Evolutionary conservation across 1,140 invertebrate genomes (phyloP).

Genomic region (Cryptotermes secundus): DNA sequence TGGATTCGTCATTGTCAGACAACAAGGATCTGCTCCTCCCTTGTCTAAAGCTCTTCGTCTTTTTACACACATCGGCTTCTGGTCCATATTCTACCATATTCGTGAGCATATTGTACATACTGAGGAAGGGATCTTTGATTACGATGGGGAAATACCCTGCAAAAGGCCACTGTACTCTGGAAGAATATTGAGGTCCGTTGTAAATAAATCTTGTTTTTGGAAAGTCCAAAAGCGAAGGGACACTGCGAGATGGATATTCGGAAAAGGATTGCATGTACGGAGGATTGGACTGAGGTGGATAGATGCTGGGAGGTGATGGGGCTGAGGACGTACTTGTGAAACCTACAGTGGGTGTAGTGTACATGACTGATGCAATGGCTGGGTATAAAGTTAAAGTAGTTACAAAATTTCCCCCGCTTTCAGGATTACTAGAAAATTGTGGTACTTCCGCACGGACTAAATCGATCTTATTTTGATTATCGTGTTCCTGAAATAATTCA

Average conservation of each 20-base stretch:
- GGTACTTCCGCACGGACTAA: background rate
- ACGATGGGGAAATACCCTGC: conserved; percentile 52
- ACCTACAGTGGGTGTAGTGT: background rate
- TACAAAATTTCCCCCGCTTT: background rate
- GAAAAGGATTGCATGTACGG: background rate
- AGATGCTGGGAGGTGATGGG: background rate
- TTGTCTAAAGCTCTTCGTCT: conserved; percentile 28
- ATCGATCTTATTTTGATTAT: background rate
- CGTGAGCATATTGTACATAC: conserved; percentile 51
- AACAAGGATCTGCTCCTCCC: background rate
- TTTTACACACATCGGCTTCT: conserved; percentile 51
- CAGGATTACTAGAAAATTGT: background rate
- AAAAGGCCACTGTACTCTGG: conserved; percentile 24
- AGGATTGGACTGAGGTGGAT: background rate
- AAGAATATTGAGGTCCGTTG: background rate
- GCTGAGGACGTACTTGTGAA: background rate
- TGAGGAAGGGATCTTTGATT: conserved; percentile 56
- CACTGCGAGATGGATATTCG: background rate
- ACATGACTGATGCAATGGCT: background rate
- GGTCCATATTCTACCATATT: conserved; percentile 61
- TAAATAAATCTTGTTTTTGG: background rate
- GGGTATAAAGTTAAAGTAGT: background rate
- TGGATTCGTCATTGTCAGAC: background rate
- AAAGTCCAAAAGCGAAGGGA: background rate
- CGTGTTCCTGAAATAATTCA: background rate